Percentiles rank a stretch among this genome's conserved stretches.
Evolutionary conservation across 1,140 invertebrate species (phyloP).

Genomic region (Forficula auricularia): DNA sequence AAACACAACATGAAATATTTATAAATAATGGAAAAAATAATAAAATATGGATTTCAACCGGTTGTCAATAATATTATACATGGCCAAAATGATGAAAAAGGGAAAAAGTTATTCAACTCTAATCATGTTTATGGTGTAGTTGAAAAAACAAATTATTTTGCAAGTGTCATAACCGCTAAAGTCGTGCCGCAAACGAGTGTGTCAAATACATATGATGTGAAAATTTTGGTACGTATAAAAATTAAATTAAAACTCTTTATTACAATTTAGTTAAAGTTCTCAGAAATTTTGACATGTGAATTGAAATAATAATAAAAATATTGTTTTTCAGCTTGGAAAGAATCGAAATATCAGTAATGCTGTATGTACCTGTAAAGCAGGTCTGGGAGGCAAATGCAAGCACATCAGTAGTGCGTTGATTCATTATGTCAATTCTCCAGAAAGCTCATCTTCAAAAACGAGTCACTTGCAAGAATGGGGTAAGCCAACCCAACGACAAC

Average conservation of each 20-base stretch:
- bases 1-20: slow-evolving; percentile 6
- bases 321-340: slow-evolving; percentile 10
- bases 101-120: slow-evolving; percentile 6
- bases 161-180: slow-evolving; percentile 1
- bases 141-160: slow-evolving; percentile 3
- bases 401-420: slow-evolving; percentile 10
- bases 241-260: not conserved
- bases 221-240: slow-evolving; percentile 7
- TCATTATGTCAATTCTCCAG: slow-evolving; percentile 9
- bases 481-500: slow-evolving; percentile 8
- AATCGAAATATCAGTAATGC: slow-evolving; percentile 7
- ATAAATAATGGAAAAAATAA: not conserved
- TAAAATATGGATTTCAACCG: too few species aligned
- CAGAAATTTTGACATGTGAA: too few species aligned
- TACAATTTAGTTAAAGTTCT: too few species aligned
- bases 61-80: too few species aligned
- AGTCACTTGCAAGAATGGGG: slow-evolving; percentile 9
- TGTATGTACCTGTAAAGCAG: slow-evolving; percentile 7
- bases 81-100: too few species aligned
- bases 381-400: slow-evolving; percentile 8
- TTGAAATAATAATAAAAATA: not conserved
- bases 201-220: slow-evolving; percentile 7
- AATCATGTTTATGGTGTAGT: slow-evolving; percentile 6
- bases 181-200: slow-evolving; percentile 3
- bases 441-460: slow-evolving; percentile 7